Evolutionary conservation across 2,888 invertebrate species (phyloP), one percentile per base, ranked within the genome.

Genomic region (Anoplius nigerrimus): DNA sequence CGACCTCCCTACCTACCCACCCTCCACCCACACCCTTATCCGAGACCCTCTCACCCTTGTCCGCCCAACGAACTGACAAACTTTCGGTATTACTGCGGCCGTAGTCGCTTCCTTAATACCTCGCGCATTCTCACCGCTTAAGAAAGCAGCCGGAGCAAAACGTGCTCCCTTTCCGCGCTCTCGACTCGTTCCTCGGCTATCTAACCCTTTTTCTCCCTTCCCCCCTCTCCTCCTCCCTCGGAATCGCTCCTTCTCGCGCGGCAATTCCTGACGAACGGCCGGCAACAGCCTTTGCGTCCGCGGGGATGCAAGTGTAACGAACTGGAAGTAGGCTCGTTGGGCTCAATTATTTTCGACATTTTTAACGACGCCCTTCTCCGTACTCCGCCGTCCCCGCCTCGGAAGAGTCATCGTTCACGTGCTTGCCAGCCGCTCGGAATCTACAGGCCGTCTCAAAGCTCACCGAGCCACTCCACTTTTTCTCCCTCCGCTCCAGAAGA

Each of bases 281-380:
- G 65, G 34, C 60, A 52, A 6, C 56, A 45, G 66, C 52, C n/a
- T n/a, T 15, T 54, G 51, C 54, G 21, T 27, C 60, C 52, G 24
- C 56, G 61, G 54, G 65, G 69, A 55, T 66, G 57, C 68, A 68
- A 70, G 64, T 64, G 72, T 62, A 75, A 71, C 76, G 69, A 76
- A 72, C 76, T 63, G 71, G 66, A 70, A 70, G 71, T 66, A 66
- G 64, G 60, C 52, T 68, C 69, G 73, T 66, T 69, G 71, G 48
- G 65, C 75, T 78, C 78, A 69, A 78, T 78, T 78, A 78, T 78
- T 78, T 78, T 74, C 69, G 68, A 72, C 70, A 68, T 75, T 78
- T 78, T 70, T 74, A 43, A 42, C 62, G 43, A 13, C 16, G 48
- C 48, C 34, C 1, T 13, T 34, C 34, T 13, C 11, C 8, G 34